Conservation (phyloP, 2,888 invertebrate species). For the Acronicta psi region DNA sequence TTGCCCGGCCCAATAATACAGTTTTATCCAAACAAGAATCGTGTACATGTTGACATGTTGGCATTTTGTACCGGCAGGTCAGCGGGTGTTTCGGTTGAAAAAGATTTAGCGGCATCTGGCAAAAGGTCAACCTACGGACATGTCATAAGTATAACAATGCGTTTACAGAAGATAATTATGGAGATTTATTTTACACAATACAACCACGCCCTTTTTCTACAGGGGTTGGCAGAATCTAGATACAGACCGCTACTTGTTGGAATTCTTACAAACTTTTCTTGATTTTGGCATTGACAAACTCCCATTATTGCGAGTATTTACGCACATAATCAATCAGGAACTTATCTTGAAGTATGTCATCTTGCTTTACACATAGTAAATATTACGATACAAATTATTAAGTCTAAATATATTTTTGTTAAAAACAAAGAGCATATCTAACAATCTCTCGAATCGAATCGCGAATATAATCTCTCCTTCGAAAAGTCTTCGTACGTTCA, state of each 20-base stretch:
- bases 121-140: conserved; percentile 37
- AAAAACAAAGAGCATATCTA: conserved; percentile 40
- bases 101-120: conserved; percentile 29
- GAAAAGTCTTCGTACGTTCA: conserved; percentile 38
- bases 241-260: too few species aligned
- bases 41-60: conserved; percentile 12
- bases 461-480: conserved; percentile 38
- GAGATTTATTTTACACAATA: conserved; percentile 19
- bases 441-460: conserved; percentile 30
- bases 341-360: conserved; percentile 2
- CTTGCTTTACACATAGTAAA: neutral
- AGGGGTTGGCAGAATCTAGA: too few species aligned
- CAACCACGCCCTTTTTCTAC: too few species aligned
- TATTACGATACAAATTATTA: conserved; percentile 7
- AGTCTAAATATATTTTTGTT: conserved; percentile 9
- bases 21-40: conserved; percentile 12
- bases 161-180: conserved; percentile 9
- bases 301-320: too few species aligned
- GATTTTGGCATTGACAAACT: too few species aligned
- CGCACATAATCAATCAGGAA: neutral
- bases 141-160: conserved; percentile 33
- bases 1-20: conserved; percentile 36
- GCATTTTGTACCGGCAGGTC: conserved; percentile 15
- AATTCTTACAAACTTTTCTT: too few species aligned
- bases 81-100: conserved; percentile 17